phyloP scores from a whole-genome alignment of 2,888 invertebrate genomes.

The Chrysolina haemoptera region DNA sequence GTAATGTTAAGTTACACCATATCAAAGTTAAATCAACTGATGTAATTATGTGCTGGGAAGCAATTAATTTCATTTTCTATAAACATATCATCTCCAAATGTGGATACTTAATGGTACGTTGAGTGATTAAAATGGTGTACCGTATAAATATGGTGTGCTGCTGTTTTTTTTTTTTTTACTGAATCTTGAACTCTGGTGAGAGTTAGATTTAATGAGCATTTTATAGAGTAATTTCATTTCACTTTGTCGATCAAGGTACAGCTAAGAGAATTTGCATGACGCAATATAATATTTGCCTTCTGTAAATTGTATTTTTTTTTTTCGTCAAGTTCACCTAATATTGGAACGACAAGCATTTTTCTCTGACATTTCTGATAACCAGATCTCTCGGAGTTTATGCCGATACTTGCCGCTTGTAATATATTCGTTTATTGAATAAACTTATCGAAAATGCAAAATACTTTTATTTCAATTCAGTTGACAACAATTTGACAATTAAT shows the following conservation, averaged over 20 bases:
- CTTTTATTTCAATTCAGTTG: no score
- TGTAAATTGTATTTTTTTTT: no score
- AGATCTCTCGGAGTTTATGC: no score
- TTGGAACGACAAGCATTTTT: no score
- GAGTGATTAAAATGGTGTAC: conserved; percentile 16
- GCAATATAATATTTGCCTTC: no score
- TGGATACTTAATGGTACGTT: neutral
- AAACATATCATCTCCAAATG: conserved; percentile 20
- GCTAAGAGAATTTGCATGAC: no score
- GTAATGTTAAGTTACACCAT: conserved; percentile 20
- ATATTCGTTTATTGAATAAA: no score
- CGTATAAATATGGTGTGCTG: neutral
- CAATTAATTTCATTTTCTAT: conserved; percentile 13
- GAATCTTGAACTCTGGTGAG: neutral
- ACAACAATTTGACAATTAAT: no score
- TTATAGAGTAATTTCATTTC: neutral
- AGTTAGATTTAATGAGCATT: neutral
- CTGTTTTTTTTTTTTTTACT: neutral
- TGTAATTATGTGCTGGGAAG: conserved; percentile 20
- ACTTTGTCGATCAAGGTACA: neutral
- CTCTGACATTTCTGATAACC: no score
- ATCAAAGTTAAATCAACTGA: neutral
- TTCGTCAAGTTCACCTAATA: no score
- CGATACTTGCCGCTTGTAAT: no score
- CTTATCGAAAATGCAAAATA: no score